Base-by-base conservation (phyloP, 2,888 invertebrate species). In the Watsonalla binaria region DNA sequence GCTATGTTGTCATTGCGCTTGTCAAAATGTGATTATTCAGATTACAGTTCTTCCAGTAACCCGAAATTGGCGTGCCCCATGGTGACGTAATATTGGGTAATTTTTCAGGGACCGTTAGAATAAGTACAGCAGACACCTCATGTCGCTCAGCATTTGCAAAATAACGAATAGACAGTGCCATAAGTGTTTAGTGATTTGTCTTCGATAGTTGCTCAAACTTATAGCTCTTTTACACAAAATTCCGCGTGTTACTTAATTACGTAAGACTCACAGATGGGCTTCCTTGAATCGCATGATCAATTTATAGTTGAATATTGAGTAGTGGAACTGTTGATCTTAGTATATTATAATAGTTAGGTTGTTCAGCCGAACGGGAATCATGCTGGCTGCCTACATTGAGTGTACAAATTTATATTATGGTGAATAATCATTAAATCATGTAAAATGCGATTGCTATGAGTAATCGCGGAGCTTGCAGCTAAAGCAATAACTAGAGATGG, bases 81-180 rank as follows among this genome's bases (percentile, higher is more conserved):
- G 24, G 24, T 24, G 24, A 24, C 24, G 24, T 24, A 24, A 24
- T 24, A 24, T 24, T 24, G 24, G 1, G 24, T 4, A 24, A 51
- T 45, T 54, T 46, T 54, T 68, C 65, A 64, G 66, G 73, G 69
- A 72, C 71, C 74, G 64, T 69, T 74, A 78, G 68, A 70, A 52
- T 75, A 74, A 72, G 72, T 73, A 69, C 67, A 72, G 58, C 68
- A 67, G 63, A 65, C 63, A 63, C 49, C 58, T 57, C 57, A 61
- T 58, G 54, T 62, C 70, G 61, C 67, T 67, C 54, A 60, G 59
- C 67, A 68, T 68, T 67, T 70, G 73, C 76, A 71, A 75, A 73
- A 76, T 82, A 89, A 84, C 90, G 86, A 89, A 82, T 68, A 66
- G 76, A 77, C 83, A 80, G 90, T 90, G 90, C 90, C 90, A 90